phyloP scores from a whole-genome alignment of 1,140 invertebrate species.

The Anoplolepis gracilipes region DNA sequence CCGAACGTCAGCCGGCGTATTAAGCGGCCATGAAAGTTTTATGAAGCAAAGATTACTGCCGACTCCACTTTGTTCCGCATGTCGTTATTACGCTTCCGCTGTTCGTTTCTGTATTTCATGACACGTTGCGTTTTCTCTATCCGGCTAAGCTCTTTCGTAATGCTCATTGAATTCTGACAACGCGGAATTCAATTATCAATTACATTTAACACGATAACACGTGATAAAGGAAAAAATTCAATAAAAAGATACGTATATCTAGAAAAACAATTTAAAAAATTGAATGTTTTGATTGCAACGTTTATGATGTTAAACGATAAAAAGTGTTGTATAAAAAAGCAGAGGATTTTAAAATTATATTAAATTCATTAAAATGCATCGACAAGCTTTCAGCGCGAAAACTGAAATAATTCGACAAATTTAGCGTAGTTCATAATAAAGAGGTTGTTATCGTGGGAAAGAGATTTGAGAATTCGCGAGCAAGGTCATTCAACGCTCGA shows the following conservation, averaged over 20 bases:
- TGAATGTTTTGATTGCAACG: neutral
- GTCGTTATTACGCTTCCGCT: conserved; percentile 38
- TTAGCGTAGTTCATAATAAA: neutral
- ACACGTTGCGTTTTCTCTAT: neutral
- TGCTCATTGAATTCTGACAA: neutral
- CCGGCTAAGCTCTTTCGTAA: conserved; percentile 6
- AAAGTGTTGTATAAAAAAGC: neutral
- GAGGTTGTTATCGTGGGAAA: neutral
- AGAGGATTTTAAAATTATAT: neutral
- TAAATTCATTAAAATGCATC: neutral
- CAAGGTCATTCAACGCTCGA: conserved; percentile 41
- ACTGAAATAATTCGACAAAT: conserved; percentile 3
- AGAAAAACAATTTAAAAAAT: neutral
- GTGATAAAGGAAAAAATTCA: neutral
- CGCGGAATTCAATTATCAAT: neutral
- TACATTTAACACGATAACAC: conserved; percentile 5
- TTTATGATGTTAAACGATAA: neutral
- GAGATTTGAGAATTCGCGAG: conserved; percentile 10
- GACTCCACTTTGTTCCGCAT: conserved; percentile 38
- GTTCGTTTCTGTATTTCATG: neutral
- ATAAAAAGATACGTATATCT: neutral
- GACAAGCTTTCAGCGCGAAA: neutral
- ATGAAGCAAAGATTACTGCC: conserved; percentile 50
- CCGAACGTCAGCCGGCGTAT: conserved; percentile 16
- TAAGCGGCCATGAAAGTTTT: conserved; percentile 50